Evolutionary conservation across 1,140 invertebrate genomes (phyloP).

Genomic region (Temnothorax nylanderi): DNA sequence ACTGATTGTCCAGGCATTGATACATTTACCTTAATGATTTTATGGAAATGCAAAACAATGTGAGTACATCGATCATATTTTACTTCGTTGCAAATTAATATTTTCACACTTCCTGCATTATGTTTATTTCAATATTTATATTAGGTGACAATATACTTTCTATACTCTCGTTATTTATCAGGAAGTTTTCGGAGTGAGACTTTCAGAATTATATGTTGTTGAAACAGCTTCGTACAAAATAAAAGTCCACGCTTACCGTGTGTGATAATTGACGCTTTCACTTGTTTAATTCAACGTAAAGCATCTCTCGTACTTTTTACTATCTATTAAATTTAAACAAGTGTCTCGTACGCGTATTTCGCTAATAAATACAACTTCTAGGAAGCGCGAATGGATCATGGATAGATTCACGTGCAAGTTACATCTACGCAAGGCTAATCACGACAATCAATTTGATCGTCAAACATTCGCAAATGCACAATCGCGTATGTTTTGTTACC

Average conservation of each 20-base stretch:
- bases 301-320: slow-evolving; percentile 21
- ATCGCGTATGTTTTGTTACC: not conserved
- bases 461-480: not conserved
- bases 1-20: too few relatives aligned
- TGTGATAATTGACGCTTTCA: slow-evolving; percentile 23
- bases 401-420: not conserved
- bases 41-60: too few relatives aligned
- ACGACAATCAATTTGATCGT: not conserved
- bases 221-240: not conserved
- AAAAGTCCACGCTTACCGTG: not conserved
- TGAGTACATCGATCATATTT: not conserved
- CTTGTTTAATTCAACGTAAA: slow-evolving; percentile 24
- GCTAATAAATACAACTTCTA: not conserved
- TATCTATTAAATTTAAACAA: not conserved
- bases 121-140: not conserved
- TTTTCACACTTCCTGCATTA: not conserved
- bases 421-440: not conserved
- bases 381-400: not conserved
- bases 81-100: not conserved
- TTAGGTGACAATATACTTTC: not conserved
- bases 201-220: not conserved
- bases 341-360: not conserved
- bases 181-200: not conserved
- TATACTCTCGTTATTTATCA: not conserved
- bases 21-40: too few relatives aligned